A percentile compares a stretch with the other conserved stretches of the same genome.
Evolutionary conservation across 2,113 vertebrate genomes (phyloP).

Genomic region (Dendrocopos noguchii): DNA sequence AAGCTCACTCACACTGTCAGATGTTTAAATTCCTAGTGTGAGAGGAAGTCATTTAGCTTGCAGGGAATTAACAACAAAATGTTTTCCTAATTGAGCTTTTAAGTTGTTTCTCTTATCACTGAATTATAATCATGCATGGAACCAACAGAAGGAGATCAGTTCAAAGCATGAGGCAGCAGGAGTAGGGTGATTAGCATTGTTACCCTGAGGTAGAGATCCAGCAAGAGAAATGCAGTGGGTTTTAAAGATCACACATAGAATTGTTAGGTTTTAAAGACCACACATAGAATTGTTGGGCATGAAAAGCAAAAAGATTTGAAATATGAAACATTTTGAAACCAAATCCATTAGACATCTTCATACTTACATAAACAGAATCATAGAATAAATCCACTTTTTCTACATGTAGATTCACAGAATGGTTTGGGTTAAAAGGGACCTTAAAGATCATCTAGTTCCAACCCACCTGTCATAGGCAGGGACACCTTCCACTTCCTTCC

Average conservation of each 20-base stretch:
- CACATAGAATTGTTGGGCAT: neutral
- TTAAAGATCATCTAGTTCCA: too few relatives aligned
- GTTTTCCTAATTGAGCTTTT: slow-evolving; percentile 43
- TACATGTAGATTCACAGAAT: too few relatives aligned
- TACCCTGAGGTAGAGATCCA: neutral
- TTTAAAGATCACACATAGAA: slow-evolving; percentile 13
- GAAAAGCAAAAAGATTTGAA: neutral
- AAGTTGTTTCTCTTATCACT: slow-evolving; percentile 45
- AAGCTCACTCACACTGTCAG: slow-evolving; percentile 22
- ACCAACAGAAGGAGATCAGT: neutral
- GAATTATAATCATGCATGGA: slow-evolving; percentile 28
- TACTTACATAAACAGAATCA: neutral
- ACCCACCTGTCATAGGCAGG: too few relatives aligned
- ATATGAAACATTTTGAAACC: neutral
- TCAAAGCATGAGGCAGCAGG: neutral
- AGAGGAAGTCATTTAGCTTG: slow-evolving; percentile 40
- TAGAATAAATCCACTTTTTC: too few relatives aligned
- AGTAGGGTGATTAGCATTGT: slow-evolving; percentile 10
- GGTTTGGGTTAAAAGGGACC: too few relatives aligned
- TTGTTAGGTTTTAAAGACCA: neutral
- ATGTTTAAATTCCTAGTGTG: slow-evolving; percentile 47
- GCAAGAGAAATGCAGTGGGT: neutral
- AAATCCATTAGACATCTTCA: neutral
- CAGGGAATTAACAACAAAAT: slow-evolving; percentile 48
- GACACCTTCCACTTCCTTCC: too few relatives aligned